Percentiles rank a stretch among this genome's conserved stretches.
Evolutionary conservation across 2,888 invertebrate genomes (phyloP).

Genomic region (Neoascia interrupta): DNA sequence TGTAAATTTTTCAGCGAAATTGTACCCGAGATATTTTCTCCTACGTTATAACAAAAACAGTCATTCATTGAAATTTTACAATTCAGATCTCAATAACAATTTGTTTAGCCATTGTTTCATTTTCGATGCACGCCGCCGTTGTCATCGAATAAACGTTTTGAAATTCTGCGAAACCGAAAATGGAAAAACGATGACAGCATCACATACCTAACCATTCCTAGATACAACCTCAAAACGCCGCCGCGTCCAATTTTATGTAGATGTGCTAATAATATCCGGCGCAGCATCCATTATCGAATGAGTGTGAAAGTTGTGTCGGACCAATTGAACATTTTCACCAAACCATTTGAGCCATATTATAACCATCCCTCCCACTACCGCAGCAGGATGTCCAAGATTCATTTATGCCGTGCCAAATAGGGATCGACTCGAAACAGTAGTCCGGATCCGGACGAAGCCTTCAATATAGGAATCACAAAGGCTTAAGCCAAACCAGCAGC

Average conservation of each 20-base stretch:
- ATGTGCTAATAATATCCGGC: slow-evolving; percentile 19
- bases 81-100: too few species aligned
- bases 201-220: slow-evolving; percentile 62
- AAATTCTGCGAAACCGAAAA: slow-evolving; percentile 61
- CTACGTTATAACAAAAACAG: too few species aligned
- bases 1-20: too few species aligned
- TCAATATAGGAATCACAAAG: slow-evolving; percentile 8
- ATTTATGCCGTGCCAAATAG: slow-evolving; percentile 56
- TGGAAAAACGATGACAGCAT: slow-evolving; percentile 63
- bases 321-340: slow-evolving; percentile 69
- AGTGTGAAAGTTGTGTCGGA: slow-evolving; percentile 68
- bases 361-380: slow-evolving; percentile 33
- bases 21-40: too few species aligned
- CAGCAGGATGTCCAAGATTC: slow-evolving; percentile 9
- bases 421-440: slow-evolving; percentile 51
- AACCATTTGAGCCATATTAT: slow-evolving; percentile 58
- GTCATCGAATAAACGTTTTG: slow-evolving; percentile 62
- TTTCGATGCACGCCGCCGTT: too few species aligned
- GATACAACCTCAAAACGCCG: slow-evolving; percentile 19
- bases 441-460: slow-evolving; percentile 33
- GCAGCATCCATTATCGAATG: slow-evolving; percentile 24
- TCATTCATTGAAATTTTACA: too few species aligned
- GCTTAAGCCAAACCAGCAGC: slow-evolving; percentile 46
- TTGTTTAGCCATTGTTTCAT: too few species aligned
- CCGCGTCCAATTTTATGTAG: slow-evolving; percentile 15